phyloP scores from a whole-genome alignment of 1,140 invertebrate genomes.

The Ceratitis capitata region DNA sequence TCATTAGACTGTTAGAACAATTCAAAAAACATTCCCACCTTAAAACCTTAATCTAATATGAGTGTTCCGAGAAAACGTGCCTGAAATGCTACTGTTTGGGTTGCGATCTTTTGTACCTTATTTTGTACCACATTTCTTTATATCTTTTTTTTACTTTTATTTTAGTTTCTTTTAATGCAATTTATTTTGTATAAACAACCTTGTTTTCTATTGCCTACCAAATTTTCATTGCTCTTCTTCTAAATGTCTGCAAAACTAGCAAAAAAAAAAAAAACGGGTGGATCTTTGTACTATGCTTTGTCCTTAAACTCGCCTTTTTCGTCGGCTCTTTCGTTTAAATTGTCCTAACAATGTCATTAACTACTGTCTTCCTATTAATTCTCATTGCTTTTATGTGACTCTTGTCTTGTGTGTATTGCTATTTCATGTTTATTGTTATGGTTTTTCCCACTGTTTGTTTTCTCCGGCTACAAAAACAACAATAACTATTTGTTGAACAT shows the following conservation, averaged over 20 bases:
- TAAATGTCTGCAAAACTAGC: too few species aligned
- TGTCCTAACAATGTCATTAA: not conserved
- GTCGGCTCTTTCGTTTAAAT: not conserved
- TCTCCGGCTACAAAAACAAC: too few species aligned
- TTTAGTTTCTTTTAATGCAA: too few species aligned
- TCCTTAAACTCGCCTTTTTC: too few species aligned
- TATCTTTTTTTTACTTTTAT: too few species aligned
- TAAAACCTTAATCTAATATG: too few species aligned
- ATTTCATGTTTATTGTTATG: not conserved
- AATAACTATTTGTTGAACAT: too few species aligned
- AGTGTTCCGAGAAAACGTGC: not conserved
- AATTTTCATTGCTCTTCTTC: not conserved
- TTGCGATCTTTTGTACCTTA: not conserved
- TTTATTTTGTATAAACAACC: not conserved
- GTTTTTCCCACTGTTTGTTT: conserved; percentile 1
- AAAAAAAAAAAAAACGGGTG: too few species aligned
- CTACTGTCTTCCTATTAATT: not conserved
- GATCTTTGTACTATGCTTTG: not conserved
- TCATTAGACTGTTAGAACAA: too few species aligned
- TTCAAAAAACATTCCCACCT: too few species aligned
- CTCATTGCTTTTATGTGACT: not conserved
- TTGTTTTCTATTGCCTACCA: not conserved
- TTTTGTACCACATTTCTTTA: too few species aligned
- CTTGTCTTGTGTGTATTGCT: not conserved
- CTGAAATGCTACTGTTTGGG: not conserved